These are phyloP conservation scores for Cepaea hortensis DNA, from an alignment of 2,888 invertebrate species.

Conservation along the genomic window DNA sequence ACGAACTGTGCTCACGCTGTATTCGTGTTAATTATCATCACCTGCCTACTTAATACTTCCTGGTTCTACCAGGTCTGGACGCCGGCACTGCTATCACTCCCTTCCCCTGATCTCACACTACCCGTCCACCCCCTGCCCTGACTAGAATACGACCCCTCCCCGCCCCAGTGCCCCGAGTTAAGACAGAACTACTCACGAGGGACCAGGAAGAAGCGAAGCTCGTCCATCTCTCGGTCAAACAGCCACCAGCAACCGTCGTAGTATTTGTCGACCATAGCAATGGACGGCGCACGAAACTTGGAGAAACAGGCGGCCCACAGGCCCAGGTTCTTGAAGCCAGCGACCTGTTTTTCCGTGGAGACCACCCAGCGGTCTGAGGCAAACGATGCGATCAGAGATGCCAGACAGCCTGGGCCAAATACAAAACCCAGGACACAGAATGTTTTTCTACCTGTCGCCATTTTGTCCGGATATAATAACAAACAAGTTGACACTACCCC, in stretches of 20 bases:
- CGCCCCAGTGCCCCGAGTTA: background rate
- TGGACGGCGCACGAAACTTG: constrained; percentile 1
- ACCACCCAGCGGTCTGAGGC: constrained; percentile 39
- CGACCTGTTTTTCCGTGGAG: constrained; percentile 29
- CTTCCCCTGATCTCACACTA: too few species aligned
- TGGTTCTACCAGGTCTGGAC: too few species aligned
- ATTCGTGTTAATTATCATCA: too few species aligned
- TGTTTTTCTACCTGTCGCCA: constrained; percentile 39
- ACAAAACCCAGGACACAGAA: background rate
- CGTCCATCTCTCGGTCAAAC: constrained; percentile 32
- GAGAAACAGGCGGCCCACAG: constrained; percentile 37
- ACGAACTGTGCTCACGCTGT: too few species aligned
- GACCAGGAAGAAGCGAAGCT: constrained; percentile 12
- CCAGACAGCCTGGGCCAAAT: background rate
- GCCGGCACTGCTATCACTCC: too few species aligned
- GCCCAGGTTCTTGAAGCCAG: constrained; percentile 31
- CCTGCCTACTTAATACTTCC: too few species aligned
- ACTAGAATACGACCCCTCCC: background rate
- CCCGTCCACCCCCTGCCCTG: background rate
- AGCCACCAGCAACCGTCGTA: constrained; percentile 43
- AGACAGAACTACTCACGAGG: constrained; percentile 6
- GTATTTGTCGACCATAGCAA: constrained; percentile 9
- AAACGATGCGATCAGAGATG: constrained; percentile 9
- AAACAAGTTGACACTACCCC: too few species aligned
- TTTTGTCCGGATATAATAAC: background rate